Percentiles rank a stretch among this genome's conserved stretches.
Evolutionary conservation across 2,888 invertebrate genomes (phyloP).

Genomic region (Cybosia mesomella): DNA sequence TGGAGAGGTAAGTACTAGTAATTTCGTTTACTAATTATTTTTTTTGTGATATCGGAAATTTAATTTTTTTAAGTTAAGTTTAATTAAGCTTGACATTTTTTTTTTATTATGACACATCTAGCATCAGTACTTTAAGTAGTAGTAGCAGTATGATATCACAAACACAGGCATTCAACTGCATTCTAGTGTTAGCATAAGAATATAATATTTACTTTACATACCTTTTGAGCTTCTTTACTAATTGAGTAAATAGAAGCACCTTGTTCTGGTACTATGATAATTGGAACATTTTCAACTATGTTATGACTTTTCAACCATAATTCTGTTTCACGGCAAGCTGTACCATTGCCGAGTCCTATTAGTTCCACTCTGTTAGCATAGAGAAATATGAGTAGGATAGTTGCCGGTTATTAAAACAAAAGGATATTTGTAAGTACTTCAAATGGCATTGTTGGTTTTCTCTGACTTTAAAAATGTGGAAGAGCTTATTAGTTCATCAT

Average conservation of each 20-base stretch:
- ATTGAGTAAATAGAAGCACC: slow-evolving; percentile 98
- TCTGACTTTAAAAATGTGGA: too few relatives aligned
- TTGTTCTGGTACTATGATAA: slow-evolving; percentile 95
- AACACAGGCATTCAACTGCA: too few relatives aligned
- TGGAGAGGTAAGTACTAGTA: too few relatives aligned
- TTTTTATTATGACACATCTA: too few relatives aligned
- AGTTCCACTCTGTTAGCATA: slow-evolving; percentile 88
- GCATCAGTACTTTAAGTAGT: too few relatives aligned
- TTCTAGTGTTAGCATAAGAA: not conserved
- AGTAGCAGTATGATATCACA: too few relatives aligned
- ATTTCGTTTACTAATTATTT: too few relatives aligned
- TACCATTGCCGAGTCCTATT: slow-evolving; percentile 97
- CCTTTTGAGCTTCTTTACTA: slow-evolving; percentile 92
- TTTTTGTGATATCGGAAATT: too few relatives aligned
- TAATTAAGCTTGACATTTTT: too few relatives aligned
- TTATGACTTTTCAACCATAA: slow-evolving; percentile 88
- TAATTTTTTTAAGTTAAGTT: too few relatives aligned
- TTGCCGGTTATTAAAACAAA: not conserved
- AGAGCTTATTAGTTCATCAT: too few relatives aligned
- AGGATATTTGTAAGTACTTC: not conserved
- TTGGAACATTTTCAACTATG: slow-evolving; percentile 87
- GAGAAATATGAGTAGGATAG: not conserved
- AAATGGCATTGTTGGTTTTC: not conserved
- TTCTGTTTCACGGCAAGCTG: slow-evolving; percentile 96
- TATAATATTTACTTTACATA: slow-evolving; percentile 41